These are phyloP conservation scores for Nasonia oneida DNA, from an alignment of 2,888 invertebrate species.

Conservation along the genomic window DNA sequence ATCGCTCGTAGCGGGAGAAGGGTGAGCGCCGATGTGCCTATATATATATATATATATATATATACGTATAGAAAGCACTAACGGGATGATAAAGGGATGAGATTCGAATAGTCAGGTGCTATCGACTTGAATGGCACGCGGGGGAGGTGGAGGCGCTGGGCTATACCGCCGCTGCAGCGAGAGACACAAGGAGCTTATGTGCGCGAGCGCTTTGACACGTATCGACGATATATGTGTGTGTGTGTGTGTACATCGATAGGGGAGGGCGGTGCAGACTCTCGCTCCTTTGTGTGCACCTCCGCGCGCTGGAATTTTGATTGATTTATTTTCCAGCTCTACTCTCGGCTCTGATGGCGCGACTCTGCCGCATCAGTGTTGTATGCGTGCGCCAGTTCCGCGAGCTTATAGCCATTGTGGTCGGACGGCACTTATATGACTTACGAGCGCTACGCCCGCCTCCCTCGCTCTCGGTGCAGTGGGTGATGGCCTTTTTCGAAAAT, in stretches of 20 bases:
- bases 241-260: neutral
- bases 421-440: slow-evolving; percentile 42
- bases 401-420: slow-evolving; percentile 8
- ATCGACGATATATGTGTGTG: slow-evolving; percentile 16
- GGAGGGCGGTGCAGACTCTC: neutral
- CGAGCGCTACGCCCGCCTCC: neutral
- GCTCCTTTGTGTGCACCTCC: slow-evolving; percentile 42
- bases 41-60: neutral
- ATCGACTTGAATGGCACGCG: slow-evolving; percentile 52
- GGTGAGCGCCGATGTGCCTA: neutral
- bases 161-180: neutral
- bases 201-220: slow-evolving; percentile 45
- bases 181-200: slow-evolving; percentile 42
- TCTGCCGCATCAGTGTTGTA: neutral
- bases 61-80: neutral
- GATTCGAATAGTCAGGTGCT: slow-evolving; percentile 57
- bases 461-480: neutral
- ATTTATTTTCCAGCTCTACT: slow-evolving; percentile 56
- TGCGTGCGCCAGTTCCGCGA: neutral
- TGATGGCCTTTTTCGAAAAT: slow-evolving; percentile 9
- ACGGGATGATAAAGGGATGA: slow-evolving; percentile 46
- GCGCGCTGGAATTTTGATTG: slow-evolving; percentile 53
- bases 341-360: slow-evolving; percentile 11
- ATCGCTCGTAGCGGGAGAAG: neutral
- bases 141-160: neutral